Conservation (phyloP, 2,888 invertebrate genomes). For the Oligia fasciuncula region DNA sequence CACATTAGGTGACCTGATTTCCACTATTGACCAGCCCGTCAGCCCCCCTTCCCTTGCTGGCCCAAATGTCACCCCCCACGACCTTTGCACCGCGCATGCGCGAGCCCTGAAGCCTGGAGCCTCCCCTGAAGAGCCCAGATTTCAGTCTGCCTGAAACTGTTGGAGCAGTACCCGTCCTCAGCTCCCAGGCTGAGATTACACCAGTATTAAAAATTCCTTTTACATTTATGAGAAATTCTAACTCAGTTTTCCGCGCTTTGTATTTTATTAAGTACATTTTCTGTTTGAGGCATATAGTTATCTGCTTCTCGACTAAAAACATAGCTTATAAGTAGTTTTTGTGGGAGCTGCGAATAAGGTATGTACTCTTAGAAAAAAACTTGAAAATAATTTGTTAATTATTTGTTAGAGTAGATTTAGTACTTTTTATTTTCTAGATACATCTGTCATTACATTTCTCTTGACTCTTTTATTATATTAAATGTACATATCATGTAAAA, state of each 20-base stretch:
- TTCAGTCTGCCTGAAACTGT: conserved; percentile 76
- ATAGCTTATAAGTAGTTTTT: conserved; percentile 87
- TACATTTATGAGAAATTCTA: conserved; percentile 86
- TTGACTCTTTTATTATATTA: conserved; percentile 6
- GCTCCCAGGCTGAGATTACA: conserved; percentile 64
- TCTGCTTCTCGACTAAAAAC: conserved; percentile 87
- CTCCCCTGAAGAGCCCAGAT: conserved; percentile 59
- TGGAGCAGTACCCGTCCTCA: conserved; percentile 60
- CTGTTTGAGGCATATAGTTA: conserved; percentile 81
- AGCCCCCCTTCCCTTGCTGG: conserved; percentile 67
- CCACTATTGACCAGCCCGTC: conserved; percentile 71
- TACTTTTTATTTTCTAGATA: conserved; percentile 51
- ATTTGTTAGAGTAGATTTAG: conserved; percentile 55
- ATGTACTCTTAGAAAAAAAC: conserved; percentile 32
- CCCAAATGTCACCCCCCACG: conserved; percentile 74
- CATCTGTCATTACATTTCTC: conserved; percentile 50
- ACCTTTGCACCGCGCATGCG: conserved; percentile 85
- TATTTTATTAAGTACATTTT: conserved; percentile 76
- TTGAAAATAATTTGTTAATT: background rate
- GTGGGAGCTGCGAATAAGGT: conserved; percentile 45
- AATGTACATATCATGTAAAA: background rate
- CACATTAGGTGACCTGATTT: conserved; percentile 77
- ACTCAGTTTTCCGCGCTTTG: conserved; percentile 70
- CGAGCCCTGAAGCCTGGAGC: conserved; percentile 67
- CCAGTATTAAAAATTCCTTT: conserved; percentile 58